Conservation (phyloP, 2,888 invertebrate genomes). For the Amiota communis region DNA sequence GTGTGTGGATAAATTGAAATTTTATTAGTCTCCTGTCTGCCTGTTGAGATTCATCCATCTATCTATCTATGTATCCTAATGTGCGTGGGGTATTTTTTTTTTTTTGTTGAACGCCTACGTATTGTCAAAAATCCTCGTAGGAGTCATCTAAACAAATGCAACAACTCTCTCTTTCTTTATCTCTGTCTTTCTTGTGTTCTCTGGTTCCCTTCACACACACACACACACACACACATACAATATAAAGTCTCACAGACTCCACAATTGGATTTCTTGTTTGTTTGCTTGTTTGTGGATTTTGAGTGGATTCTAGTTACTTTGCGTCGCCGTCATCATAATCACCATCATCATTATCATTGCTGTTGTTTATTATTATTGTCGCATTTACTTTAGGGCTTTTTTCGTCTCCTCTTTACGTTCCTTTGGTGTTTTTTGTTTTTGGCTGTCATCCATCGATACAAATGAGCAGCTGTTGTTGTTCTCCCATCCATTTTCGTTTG, state of each 20-base stretch:
- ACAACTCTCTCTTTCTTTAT: no score
- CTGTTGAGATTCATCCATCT: no score
- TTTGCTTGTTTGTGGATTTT: constrained; percentile 42
- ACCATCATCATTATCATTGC: background rate
- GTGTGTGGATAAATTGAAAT: no score
- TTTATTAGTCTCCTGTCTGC: no score
- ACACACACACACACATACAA: constrained; percentile 21
- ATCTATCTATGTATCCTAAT: background rate
- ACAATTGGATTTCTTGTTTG: constrained; percentile 37
- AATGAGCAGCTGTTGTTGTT: no score
- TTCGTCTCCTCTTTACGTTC: background rate
- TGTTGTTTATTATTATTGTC: background rate
- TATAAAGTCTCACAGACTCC: constrained; percentile 11
- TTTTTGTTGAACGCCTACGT: no score
- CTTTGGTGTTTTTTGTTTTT: background rate
- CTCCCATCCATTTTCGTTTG: background rate
- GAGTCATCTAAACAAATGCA: no score
- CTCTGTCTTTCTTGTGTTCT: no score
- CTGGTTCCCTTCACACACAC: background rate
- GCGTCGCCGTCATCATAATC: no score
- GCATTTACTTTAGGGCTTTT: background rate
- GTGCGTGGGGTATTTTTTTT: no score
- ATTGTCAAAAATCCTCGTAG: no score
- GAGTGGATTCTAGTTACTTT: background rate
- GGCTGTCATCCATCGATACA: background rate